Base-by-base conservation (phyloP, 2,113 vertebrate genomes). In the Orthochromis indermauri region DNA sequence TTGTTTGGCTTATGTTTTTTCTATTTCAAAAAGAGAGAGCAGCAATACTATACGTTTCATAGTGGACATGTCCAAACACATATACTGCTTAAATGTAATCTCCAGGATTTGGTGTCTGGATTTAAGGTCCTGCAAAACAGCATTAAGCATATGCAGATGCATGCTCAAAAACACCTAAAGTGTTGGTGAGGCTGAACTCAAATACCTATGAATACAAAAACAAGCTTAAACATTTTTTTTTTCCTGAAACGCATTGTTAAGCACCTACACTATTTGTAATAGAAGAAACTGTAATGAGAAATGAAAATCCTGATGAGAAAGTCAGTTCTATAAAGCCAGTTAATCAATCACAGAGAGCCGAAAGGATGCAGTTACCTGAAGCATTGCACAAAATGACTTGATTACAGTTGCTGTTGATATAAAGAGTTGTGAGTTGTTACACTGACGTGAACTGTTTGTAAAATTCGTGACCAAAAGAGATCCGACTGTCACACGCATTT, bases 311-410 rank as follows among this genome's bases (percentile, higher is more conserved):
- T 81, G 90, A 93, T 91, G 84, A 90, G 84, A 93, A 91, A 91
- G 92, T 92, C 94, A 85, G 84, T 90, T 88, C 87, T 71, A 45
- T 84, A 86, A 89, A 85, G 57, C 66, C 66, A 80, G 85, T 91
- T 91, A 93, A 94, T 95, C 94, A 91, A 92, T 95, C 91, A 95
- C 81, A 78, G 55, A 68, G 81, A 86, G 88, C 82, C 73, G 21
- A 80, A 63, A 80, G 84, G 80, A 81, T 63, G 86, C 86, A 73
- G 86, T 87, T 86, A 90, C 80, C 89, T 78, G 86, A 84, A 73
- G 80, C 61, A 83, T 40, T 82, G 90, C 88, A 83, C 82, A 86
- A 76, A 91, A 92, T 5, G 4, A 81, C 88, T 91, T 90, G 86
- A 92, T 93, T 92, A 87, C 88, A 89, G 81, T 89, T 87, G 55